Evolutionary conservation across 2,797 vertebrate species (phyloP).

Genomic region (Antennarius maculatus): DNA sequence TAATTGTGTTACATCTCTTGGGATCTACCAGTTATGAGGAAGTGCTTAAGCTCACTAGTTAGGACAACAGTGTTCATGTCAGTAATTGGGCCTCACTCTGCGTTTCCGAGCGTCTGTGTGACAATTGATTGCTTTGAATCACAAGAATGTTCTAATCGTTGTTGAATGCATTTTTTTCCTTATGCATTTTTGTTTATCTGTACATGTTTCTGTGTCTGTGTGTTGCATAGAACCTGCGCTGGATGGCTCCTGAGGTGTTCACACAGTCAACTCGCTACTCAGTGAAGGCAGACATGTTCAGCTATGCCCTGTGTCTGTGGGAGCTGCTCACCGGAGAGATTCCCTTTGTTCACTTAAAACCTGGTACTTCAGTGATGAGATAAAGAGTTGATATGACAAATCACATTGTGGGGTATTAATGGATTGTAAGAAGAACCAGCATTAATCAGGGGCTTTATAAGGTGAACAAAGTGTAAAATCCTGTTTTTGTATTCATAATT

Average conservation of each 20-base stretch:
- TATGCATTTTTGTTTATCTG: not conserved
- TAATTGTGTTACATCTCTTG: conserved; percentile 66
- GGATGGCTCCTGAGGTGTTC: conserved; percentile 98
- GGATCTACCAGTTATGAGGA: conserved; percentile 65
- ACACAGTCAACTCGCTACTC: conserved; percentile 95
- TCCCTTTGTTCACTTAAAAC: conserved; percentile 95
- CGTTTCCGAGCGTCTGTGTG: conserved; percentile 9
- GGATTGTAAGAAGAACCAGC: too few relatives aligned
- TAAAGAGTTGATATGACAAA: not conserved
- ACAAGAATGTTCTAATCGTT: not conserved
- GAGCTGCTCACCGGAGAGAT: conserved; percentile 94
- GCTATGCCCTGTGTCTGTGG: conserved; percentile 95
- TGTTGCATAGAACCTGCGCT: conserved; percentile 88
- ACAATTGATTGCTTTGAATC: not conserved
- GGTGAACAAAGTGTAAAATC: too few relatives aligned
- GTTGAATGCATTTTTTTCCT: not conserved
- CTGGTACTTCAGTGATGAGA: conserved; percentile 80
- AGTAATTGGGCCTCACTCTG: conserved; percentile 52
- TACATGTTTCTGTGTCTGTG: conserved; percentile 6
- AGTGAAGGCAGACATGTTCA: conserved; percentile 95
- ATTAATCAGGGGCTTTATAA: too few relatives aligned
- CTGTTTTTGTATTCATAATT: too few relatives aligned
- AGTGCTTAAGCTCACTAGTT: conserved; percentile 54
- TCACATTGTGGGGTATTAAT: not conserved
- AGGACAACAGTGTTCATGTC: conserved; percentile 48